phyloP scores from a whole-genome alignment of 2,888 invertebrate species.

The Argyra leucocephala region DNA sequence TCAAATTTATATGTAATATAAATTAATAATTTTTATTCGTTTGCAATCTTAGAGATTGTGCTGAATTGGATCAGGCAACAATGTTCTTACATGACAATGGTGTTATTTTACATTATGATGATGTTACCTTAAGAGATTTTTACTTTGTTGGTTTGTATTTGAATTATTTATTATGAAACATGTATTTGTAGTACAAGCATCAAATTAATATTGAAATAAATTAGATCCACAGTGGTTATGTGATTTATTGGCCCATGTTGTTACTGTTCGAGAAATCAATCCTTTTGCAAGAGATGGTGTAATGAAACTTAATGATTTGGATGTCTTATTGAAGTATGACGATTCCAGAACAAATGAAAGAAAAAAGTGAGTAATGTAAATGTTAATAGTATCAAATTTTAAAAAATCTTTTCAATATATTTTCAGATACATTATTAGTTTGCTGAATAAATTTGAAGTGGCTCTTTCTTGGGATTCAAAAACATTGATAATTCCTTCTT shows the following conservation, averaged over 20 bases:
- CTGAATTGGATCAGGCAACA: constrained; percentile 90
- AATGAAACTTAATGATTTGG: constrained; percentile 87
- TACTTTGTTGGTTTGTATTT: constrained; percentile 54
- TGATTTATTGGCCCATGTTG: constrained; percentile 93
- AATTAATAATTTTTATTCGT: not conserved
- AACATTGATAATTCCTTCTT: constrained; percentile 80
- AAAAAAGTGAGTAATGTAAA: constrained; percentile 34
- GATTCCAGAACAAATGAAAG: constrained; percentile 61
- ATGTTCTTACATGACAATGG: constrained; percentile 96
- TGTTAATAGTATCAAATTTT: not conserved
- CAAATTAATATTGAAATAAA: not conserved
- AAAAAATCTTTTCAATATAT: not conserved
- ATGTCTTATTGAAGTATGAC: constrained; percentile 85
- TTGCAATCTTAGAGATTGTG: constrained; percentile 64
- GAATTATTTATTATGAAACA: not conserved
- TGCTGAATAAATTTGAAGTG: constrained; percentile 94
- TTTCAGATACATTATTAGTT: constrained; percentile 73
- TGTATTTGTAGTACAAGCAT: not conserved
- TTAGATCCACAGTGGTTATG: constrained; percentile 97
- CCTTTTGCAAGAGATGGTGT: constrained; percentile 87
- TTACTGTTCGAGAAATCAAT: constrained; percentile 94
- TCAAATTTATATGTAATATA: too few relatives aligned
- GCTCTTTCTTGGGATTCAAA: constrained; percentile 92
- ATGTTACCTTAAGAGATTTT: constrained; percentile 84
- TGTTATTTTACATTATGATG: constrained; percentile 87